These are phyloP conservation scores for Lasioglossum pauxillum DNA, from an alignment of 2,888 invertebrate species.

Conservation along the genomic window DNA sequence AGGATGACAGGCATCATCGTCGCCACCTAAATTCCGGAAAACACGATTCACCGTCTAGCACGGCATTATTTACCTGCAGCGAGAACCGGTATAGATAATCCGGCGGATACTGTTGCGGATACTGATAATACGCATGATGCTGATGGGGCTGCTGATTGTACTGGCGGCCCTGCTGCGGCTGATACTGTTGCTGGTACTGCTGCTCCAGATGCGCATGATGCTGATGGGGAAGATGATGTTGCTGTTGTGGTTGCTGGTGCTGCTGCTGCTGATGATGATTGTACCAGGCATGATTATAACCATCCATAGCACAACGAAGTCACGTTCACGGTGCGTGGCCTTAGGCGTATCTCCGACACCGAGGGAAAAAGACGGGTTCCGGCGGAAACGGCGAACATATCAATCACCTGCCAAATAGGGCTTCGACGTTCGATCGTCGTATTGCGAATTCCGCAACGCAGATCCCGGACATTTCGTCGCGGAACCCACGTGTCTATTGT, in stretches of 20 bases:
- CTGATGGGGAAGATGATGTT: slow-evolving; percentile 51
- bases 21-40: neutral
- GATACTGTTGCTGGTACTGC: slow-evolving; percentile 64
- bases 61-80: slow-evolving; percentile 80
- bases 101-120: slow-evolving; percentile 79
- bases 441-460: slow-evolving; percentile 59
- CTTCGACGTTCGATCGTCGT: slow-evolving; percentile 56
- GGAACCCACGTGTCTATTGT: slow-evolving; percentile 54
- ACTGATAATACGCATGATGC: slow-evolving; percentile 77
- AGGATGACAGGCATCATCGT: neutral
- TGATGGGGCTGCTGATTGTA: slow-evolving; percentile 74
- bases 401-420: slow-evolving; percentile 71
- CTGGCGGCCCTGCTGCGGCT: slow-evolving; percentile 69
- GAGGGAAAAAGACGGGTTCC: slow-evolving; percentile 56
- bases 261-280: slow-evolving; percentile 68
- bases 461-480: slow-evolving; percentile 59
- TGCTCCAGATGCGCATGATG: slow-evolving; percentile 57
- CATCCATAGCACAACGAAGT: slow-evolving; percentile 69
- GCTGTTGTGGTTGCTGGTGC: slow-evolving; percentile 63
- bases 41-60: slow-evolving; percentile 3
- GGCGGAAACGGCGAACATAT: slow-evolving; percentile 70
- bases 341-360: slow-evolving; percentile 54
- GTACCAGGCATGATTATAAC: slow-evolving; percentile 70
- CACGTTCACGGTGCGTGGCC: slow-evolving; percentile 56
- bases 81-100: slow-evolving; percentile 83